These are phyloP conservation scores for Parelbella ahira DNA, from an alignment of 2,888 invertebrate genomes.

Conservation along the genomic window DNA sequence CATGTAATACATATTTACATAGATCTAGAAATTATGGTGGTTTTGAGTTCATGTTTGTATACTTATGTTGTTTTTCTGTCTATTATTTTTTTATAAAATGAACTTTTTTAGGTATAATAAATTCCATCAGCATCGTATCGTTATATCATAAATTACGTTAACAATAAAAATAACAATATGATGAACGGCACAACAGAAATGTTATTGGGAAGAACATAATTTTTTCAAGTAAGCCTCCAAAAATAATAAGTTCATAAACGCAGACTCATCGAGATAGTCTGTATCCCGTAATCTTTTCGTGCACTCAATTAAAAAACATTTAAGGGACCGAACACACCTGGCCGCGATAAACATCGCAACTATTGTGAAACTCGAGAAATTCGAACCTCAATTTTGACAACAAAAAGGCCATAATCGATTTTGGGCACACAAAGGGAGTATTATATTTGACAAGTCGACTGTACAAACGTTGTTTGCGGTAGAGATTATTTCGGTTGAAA, in stretches of 20 bases:
- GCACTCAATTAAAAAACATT: constrained; percentile 73
- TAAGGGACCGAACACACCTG: constrained; percentile 67
- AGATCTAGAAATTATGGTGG: too few species aligned
- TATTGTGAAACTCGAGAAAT: constrained; percentile 76
- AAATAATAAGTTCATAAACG: constrained; percentile 14
- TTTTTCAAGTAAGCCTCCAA: too few species aligned
- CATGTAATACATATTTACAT: too few species aligned
- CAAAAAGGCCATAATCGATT: constrained; percentile 80
- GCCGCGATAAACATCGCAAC: constrained; percentile 74
- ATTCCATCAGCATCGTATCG: too few species aligned
- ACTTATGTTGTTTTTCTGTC: too few species aligned
- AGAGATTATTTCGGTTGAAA: constrained; percentile 79
- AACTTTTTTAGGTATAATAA: too few species aligned
- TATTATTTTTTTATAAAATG: too few species aligned
- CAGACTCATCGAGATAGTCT: constrained; percentile 21
- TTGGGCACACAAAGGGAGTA: constrained; percentile 68
- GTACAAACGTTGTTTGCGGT: constrained; percentile 76
- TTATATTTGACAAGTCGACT: constrained; percentile 79
- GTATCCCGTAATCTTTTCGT: constrained; percentile 33
- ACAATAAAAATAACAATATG: too few species aligned
- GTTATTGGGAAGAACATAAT: too few species aligned
- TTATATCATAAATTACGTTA: too few species aligned
- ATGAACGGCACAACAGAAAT: too few species aligned
- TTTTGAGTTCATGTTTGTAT: too few species aligned
- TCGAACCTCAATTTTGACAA: constrained; percentile 79